Percentiles rank a stretch among this genome's conserved stretches.
Conservation (phyloP, 2,797 vertebrate genomes). For the Molossus molossus region DNA sequence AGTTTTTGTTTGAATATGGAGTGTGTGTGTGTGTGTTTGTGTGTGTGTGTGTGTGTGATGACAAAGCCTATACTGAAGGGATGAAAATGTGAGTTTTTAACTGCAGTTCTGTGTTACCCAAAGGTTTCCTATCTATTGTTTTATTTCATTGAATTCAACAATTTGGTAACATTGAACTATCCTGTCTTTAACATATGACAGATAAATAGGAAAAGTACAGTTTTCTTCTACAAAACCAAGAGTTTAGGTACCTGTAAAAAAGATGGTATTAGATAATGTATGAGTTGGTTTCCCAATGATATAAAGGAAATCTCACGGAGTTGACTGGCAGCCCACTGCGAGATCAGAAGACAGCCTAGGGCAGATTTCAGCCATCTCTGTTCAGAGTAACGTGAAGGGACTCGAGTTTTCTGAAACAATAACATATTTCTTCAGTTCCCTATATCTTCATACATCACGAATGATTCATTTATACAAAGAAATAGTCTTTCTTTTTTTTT, state of each 20-base stretch:
- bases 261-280: not conserved
- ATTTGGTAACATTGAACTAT: not conserved
- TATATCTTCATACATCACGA: not conserved
- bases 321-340: not conserved
- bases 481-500: conserved; percentile 57
- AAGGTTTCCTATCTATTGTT: not conserved
- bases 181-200: not conserved
- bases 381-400: conserved; percentile 46
- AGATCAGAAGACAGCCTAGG: not conserved
- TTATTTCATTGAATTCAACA: not conserved
- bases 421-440: not conserved
- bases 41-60: not conserved
- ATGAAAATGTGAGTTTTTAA: not conserved
- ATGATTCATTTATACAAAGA: conserved; percentile 63
- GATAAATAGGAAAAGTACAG: not conserved
- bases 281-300: not conserved
- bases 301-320: conserved; percentile 29
- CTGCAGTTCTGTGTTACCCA: not conserved
- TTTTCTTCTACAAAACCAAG: not conserved
- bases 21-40: not conserved
- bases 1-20: not conserved
- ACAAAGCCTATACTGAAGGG: not conserved
- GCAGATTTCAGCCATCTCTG: not conserved
- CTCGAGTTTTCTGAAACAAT: not conserved
- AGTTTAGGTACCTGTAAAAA: not conserved